Percentiles rank a stretch among this genome's conserved stretches.
Evolutionary conservation across 2,797 vertebrate species (phyloP).

Genomic region (Anabacerthia variegaticeps): DNA sequence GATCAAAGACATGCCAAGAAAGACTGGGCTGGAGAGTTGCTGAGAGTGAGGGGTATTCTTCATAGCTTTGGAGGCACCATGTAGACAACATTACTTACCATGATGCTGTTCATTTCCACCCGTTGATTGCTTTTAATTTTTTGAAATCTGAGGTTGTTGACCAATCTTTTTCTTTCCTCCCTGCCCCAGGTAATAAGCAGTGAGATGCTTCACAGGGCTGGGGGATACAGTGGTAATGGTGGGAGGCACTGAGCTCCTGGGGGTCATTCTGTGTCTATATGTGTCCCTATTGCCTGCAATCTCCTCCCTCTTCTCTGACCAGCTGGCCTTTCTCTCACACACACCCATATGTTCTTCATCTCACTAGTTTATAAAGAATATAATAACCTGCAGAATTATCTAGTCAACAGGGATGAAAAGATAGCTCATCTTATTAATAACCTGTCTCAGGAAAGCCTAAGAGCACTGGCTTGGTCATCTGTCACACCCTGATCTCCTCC

Average conservation of each 20-base stretch:
- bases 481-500: background rate
- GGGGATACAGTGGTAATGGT: fast-evolving
- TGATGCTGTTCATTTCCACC: background rate
- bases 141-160: background rate
- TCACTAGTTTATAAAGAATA: background rate
- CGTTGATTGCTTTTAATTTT: background rate
- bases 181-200: background rate
- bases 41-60: background rate
- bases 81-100: background rate
- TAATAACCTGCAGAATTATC: background rate
- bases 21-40: background rate
- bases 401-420: background rate
- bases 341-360: background rate
- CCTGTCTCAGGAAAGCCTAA: background rate
- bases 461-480: background rate
- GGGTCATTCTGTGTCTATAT: background rate
- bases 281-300: background rate
- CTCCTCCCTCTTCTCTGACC: background rate
- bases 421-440: background rate
- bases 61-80: background rate
- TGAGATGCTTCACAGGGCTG: background rate
- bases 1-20: background rate
- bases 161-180: background rate
- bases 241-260: background rate
- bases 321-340: background rate